Evolutionary conservation across 1,140 invertebrate genomes (phyloP).

Genomic region (Diorhabda elongata): DNA sequence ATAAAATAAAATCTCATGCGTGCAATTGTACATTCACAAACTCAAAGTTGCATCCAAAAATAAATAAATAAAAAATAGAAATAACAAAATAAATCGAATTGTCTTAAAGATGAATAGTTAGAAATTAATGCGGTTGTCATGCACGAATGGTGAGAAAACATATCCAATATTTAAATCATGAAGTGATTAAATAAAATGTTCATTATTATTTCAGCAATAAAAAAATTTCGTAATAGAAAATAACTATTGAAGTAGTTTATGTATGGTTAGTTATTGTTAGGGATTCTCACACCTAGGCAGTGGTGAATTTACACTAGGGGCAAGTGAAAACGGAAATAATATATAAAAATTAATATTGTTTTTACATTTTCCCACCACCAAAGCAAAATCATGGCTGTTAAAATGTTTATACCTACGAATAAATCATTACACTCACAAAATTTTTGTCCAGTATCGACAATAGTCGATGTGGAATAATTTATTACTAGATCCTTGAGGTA

Average conservation of each 20-base stretch:
- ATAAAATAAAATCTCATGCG: not conserved
- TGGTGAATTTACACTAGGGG: no score
- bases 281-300: no score
- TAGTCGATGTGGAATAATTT: slow-evolving; percentile 77
- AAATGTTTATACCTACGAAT: slow-evolving; percentile 17
- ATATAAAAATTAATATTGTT: not conserved
- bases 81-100: not conserved
- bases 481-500: slow-evolving; percentile 88
- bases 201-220: no score
- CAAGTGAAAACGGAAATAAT: no score
- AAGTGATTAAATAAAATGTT: no score
- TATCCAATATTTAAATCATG: not conserved
- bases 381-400: slow-evolving; percentile 8
- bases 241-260: no score
- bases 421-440: slow-evolving; percentile 65
- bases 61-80: not conserved
- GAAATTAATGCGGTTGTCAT: not conserved
- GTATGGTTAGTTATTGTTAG: no score
- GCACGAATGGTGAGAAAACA: slow-evolving; percentile 2
- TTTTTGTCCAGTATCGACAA: slow-evolving; percentile 82
- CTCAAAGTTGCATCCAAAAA: not conserved
- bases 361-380: slow-evolving; percentile 9
- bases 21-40: not conserved
- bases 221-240: no score
- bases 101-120: not conserved